Base-by-base conservation (phyloP, 1,140 invertebrate species). In the Drosophila pseudoobscura region DNA sequence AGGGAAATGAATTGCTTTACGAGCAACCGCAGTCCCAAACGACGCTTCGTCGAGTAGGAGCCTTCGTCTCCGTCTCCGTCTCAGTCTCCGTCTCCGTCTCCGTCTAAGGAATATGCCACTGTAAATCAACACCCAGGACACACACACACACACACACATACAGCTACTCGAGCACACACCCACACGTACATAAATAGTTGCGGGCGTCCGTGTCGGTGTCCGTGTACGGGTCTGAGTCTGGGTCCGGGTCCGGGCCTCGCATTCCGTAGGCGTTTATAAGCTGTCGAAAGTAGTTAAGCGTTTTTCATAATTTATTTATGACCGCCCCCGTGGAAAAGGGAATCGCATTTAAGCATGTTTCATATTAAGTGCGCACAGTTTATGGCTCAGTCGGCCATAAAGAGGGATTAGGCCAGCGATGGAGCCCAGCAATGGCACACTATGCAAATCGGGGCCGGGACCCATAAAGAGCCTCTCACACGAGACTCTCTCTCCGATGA, bases 291-390 rank as follows among this genome's bases (percentile, higher is more conserved):
- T 89, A 83, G 83, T 88, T 88, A 88, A 88, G 83, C 83, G 84
- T 89, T 88, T 89, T 88, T 88, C 83, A 88, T 88, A 88, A 88
- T 88, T 89, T 88, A 88, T 88, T 88, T 88, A 88, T 88, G 83
- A 55, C 53, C 61, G 61, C 59, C 50, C 78, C 68, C 61, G 72
- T 39, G 51, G 49, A 44, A 39, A 62, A 70, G 82, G 71, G 64
- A 73, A 66, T 66, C 47, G 68, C 83, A 68, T 83, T 79, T 83
- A 88, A 88, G 75, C 79, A 70, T 88, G 84, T 88, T 88, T 88
- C 78, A 88, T 88, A 79, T 87, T 87, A 88, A 87, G 83, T 87
- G 83, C 82, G 62, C 83, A 53, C 61, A 82, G 78, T 87, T 85
- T 88, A 87, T 87, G 83, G 78, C 83, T 63, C 59, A 68, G 45